Base-by-base conservation (phyloP, 2,888 invertebrate genomes). In the Heliothis peltigera region DNA sequence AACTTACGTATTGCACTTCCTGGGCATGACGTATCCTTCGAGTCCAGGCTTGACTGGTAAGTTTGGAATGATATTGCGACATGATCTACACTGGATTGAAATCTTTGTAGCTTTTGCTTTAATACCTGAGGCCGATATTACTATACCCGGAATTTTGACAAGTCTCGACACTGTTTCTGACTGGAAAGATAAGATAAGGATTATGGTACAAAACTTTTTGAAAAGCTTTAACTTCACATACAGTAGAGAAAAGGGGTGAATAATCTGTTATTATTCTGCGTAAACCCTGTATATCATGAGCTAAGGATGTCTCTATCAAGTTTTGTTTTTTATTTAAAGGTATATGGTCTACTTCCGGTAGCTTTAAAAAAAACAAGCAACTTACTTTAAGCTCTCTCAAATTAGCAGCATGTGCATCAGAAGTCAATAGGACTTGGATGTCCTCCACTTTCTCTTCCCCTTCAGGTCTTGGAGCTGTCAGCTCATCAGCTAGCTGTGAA, bases 21-120 rank as follows among this genome's bases (percentile, higher is more conserved):
- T 96, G 0, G 99, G 99, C 92, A 99, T 94, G 0, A 98, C 96
- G 94, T 98, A 99, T 1, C 99, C 99, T 86, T 99, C 99, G 6
- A 99, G 93, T 0, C 99, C 99, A 7, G 99, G 98, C 87, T 98
- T 98, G 0, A 99, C 97, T 25, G 97, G 95, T 58, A 99, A 95
- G 90, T 99, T 98, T 0, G 98, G 97, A 64, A 99, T 97, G 4
- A 98, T 96, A 85, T 97, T 98, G 79, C 97, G 97, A 86, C 99
- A 99, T 17, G 98, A 97, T 32, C 99, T 96, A 87, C 99, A 99
- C 93, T 99, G 99, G 65, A 99, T 97, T 0, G 99, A 97, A 85
- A 99, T 98, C 85, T 97, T 97, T 0, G 98, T 99, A 0, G 99
- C 99, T 91, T 99, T 99, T 0, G 99, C 98, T 91, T 97, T 97